Evolutionary conservation across 2,113 vertebrate genomes (phyloP).

Genomic region (Nesogale talazaci): DNA sequence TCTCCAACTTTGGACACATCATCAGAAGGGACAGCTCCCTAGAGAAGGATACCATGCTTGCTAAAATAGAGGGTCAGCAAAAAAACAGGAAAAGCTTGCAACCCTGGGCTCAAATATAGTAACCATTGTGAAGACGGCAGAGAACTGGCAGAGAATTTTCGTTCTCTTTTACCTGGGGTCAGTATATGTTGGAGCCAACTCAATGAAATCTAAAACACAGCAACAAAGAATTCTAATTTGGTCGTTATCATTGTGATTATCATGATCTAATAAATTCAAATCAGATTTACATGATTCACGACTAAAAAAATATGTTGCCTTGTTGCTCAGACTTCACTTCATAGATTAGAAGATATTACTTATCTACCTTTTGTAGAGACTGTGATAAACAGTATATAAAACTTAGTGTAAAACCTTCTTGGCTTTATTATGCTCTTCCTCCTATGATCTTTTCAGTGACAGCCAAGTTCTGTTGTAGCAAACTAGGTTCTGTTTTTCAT

Average conservation of each 20-base stretch:
- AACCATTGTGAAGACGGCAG: too few species aligned
- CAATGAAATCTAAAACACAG: too few species aligned
- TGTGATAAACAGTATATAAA: neutral
- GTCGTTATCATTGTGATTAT: neutral
- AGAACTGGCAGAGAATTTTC: too few species aligned
- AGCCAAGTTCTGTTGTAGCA: neutral
- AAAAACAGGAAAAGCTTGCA: too few species aligned
- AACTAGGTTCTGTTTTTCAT: neutral
- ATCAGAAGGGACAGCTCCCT: too few species aligned
- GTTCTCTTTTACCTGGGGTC: too few species aligned
- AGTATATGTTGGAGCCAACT: too few species aligned
- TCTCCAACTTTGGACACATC: too few species aligned
- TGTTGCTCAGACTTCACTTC: neutral
- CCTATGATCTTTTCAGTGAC: neutral
- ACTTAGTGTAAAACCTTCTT: neutral
- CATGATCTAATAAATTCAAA: conserved; percentile 2
- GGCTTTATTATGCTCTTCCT: neutral
- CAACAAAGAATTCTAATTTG: too few species aligned
- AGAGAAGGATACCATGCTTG: too few species aligned
- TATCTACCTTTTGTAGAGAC: conserved; percentile 6
- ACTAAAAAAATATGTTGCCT: neutral
- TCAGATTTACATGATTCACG: neutral
- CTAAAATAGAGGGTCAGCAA: too few species aligned
- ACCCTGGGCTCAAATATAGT: too few species aligned
- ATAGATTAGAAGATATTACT: neutral